Base-by-base conservation (phyloP, 2,797 vertebrate genomes). In the Microcaecilia unicolor region DNA sequence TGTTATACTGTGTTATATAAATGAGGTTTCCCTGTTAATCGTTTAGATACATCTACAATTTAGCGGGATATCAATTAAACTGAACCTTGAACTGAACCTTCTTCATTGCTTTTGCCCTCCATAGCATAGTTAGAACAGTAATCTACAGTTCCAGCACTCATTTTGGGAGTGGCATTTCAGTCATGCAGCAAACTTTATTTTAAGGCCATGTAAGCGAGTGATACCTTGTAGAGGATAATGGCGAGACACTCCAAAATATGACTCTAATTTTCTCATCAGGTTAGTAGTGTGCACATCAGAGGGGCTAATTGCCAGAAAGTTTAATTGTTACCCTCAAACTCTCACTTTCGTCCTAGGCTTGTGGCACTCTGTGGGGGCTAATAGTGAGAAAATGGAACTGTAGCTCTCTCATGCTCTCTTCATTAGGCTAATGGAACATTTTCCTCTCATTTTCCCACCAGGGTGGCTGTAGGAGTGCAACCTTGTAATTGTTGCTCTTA, bases 341-440 rank as follows among this genome's bases (percentile, higher is more conserved):
- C 25, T 21, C 50, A 51, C 64, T 56, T 63, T 63, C 67, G 65
- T 53, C 15, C 3, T 54, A 74, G 37, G 55, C 58, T 63, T 61
- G 68, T 64, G 61, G 68, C 49, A 55, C 66, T 30, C 73, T 43
- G 13, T 60, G 43, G 70, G 76, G 61, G 61, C 71, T 78, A 78
- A 75, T 67, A 75, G 72, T 67, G 73, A 78, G 73, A 65, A 74
- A 78, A 72, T 65, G 48, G 55, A 53, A 53, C 62, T 67, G 55
- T n/a, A 61, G 43, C 64, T 67, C 66, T 18, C 55, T 48, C 34
- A 23, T 54, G 45, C 63, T 70, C 70, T 77, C 81, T 78, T 80
- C 76, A 80, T 81, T 81, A 79, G 59, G 66, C 76, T 84, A 85
- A 84, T 84, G 83, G 81, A 80, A 77, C 80, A 80, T 55, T 85